A percentile compares a stretch with the other conserved stretches of the same genome.
phyloP scores from a whole-genome alignment of 2,113 vertebrate genomes.

The Mandrillus leucophaeus region DNA sequence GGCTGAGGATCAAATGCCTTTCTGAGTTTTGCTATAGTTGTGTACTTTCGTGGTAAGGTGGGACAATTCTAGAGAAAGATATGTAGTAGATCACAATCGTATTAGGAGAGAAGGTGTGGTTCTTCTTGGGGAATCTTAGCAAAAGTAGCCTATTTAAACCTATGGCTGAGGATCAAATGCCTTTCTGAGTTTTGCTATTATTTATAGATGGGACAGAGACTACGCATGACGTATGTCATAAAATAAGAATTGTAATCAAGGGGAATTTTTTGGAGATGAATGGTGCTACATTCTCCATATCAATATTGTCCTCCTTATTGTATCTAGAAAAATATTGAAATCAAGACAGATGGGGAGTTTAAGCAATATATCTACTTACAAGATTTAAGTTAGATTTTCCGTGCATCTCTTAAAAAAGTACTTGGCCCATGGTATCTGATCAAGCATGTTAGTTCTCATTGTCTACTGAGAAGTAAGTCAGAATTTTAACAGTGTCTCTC shows the following conservation, averaged over 20 bases:
- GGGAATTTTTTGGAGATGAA: not conserved
- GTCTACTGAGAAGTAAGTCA: not conserved
- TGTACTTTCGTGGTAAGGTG: not conserved
- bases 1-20: not conserved
- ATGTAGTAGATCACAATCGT: not conserved
- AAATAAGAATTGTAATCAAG: not conserved
- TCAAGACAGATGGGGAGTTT: not conserved
- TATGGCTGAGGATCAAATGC: not conserved
- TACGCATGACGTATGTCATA: not conserved
- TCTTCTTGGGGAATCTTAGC: not conserved
- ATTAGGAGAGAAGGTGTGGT: not conserved
- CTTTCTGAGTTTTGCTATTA: not conserved
- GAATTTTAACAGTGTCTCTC: not conserved
- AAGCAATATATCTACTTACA: not conserved
- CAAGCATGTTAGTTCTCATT: not conserved
- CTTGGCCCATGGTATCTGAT: not conserved
- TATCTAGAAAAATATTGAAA: constrained; percentile 24
- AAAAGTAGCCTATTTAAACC: not conserved
- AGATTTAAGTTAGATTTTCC: not conserved
- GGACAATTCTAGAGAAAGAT: not conserved
- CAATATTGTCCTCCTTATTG: not conserved
- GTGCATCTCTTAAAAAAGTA: not conserved
- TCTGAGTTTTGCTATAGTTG: not conserved
- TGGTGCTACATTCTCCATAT: not conserved
- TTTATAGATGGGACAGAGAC: not conserved